Evolutionary conservation across 37 sponge, comb jelly and placozoan species (phyloP), one percentile per base, ranked within the genome.

Genomic region (Axinella damicornis): DNA sequence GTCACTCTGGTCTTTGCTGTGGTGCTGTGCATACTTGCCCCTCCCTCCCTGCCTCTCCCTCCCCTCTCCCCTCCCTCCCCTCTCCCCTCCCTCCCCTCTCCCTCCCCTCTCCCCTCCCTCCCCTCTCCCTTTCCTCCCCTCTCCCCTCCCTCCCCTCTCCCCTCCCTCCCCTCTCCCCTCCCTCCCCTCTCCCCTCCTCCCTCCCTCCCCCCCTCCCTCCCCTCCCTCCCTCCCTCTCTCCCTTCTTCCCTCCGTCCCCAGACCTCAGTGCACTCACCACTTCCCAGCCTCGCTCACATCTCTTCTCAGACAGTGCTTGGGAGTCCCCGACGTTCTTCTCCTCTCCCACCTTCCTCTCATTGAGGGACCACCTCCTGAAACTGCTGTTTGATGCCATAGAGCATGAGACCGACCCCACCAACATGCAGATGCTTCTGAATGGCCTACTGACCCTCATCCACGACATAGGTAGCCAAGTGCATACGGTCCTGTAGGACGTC

Each of bases 351-450:
- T 88, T 92, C 56, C 57, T 36, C 56, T 78, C 79, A 67, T 66
- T 96, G 53, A 69, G 75, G 62, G 74, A 81, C 65, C 57, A 84
- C 40, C 66, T 93, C 30, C 58, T 81, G 19, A 38, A 38, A 0
- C 83, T 96, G 15, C 66, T 96, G 28, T 78, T 87, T 40, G 40
- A 57, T 83, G 94, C 94, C 12, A 74, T 96, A 1, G 67, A 76
- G 20, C 58, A 65, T 31, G 97, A 96, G 71, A 65, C 40, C 52
- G 92, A 87, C 40, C 40, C 82, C 37, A 31, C 28, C 24, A 92
- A 92, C 87, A 89, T 86, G 71, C 89, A 94, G 66, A 20, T 82
- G 53, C 87, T 96, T 2, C 89, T 96, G 1, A 65, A 88, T 53
- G 92, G 88, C 6, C 67, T 91, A 65, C 21, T 53, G 33, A 58